Conservation (phyloP, 1,140 invertebrate genomes). For the Drosophila mayri region DNA sequence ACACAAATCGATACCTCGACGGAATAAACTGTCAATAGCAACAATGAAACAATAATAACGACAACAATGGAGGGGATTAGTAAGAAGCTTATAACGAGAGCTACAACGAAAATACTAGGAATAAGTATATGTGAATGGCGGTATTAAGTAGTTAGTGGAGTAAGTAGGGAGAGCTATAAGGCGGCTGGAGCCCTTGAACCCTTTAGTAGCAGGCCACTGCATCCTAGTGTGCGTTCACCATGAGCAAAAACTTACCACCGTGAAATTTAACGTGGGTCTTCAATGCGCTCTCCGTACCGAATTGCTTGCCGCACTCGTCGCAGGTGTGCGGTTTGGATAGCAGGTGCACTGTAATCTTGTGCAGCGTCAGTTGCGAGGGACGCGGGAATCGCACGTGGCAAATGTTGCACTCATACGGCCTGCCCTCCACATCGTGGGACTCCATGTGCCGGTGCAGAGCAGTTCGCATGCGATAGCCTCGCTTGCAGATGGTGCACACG, state of each 20-base stretch:
- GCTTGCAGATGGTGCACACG: conserved; percentile 76
- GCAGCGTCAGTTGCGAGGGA: conserved; percentile 73
- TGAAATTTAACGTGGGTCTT: conserved; percentile 85
- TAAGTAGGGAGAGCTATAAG: conserved; percentile 32
- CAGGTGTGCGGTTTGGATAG: conserved; percentile 77
- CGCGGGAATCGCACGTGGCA: conserved; percentile 77
- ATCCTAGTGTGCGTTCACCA: conserved; percentile 60
- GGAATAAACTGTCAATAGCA: conserved; percentile 62
- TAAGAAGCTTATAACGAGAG: conserved; percentile 15
- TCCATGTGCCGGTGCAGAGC: conserved; percentile 82
- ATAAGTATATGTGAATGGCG: conserved; percentile 21
- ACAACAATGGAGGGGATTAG: conserved; percentile 20
- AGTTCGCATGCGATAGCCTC: conserved; percentile 76
- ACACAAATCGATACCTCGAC: conserved; percentile 37
- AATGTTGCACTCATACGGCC: conserved; percentile 77
- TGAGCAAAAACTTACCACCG: conserved; percentile 76
- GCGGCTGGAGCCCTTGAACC: conserved; percentile 11
- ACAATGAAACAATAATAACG: conserved; percentile 17
- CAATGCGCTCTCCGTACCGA: conserved; percentile 82
- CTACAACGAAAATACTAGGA: background rate
- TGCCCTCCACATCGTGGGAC: conserved; percentile 73
- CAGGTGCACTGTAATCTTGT: conserved; percentile 79
- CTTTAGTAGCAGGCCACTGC: conserved; percentile 45
- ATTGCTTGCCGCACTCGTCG: conserved; percentile 81
- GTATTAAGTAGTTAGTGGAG: conserved; percentile 18